Conservation (phyloP, 1,140 invertebrate genomes). For the Chrysopa pallens region DNA sequence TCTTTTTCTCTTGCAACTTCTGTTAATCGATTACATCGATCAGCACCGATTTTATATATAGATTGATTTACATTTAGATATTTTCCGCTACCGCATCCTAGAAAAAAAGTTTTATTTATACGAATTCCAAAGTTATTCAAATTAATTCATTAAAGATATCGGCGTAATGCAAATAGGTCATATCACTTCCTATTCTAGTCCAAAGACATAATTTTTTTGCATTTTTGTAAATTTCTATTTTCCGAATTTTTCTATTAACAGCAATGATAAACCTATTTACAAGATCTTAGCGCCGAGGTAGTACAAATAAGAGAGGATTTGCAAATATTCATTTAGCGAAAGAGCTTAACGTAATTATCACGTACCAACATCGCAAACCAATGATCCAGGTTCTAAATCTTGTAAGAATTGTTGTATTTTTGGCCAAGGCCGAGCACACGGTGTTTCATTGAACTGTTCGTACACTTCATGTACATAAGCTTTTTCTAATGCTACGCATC, state of each 20-base stretch:
- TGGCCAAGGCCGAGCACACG: constrained; percentile 57
- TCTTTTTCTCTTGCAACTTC: constrained; percentile 56
- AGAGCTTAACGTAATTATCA: not conserved
- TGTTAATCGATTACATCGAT: constrained; percentile 65
- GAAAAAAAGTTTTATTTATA: constrained; percentile 10
- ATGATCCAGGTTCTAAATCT: constrained; percentile 71
- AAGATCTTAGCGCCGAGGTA: too few species aligned
- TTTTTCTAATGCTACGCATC: constrained; percentile 73
- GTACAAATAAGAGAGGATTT: not conserved
- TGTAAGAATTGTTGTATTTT: constrained; percentile 70
- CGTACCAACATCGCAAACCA: constrained; percentile 84
- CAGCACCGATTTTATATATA: constrained; percentile 72
- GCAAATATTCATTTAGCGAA: not conserved
- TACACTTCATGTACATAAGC: constrained; percentile 92
- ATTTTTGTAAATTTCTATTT: not conserved
- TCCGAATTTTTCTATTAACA: too few species aligned
- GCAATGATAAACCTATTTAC: too few species aligned
- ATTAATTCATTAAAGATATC: too few species aligned
- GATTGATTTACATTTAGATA: constrained; percentile 74
- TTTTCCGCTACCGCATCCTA: constrained; percentile 86
- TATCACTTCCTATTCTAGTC: too few species aligned
- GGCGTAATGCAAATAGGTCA: too few species aligned
- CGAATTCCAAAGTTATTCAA: too few species aligned
- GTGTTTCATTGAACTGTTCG: constrained; percentile 63
- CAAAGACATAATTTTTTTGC: too few species aligned